Conservation (phyloP, 2,888 invertebrate genomes). For the Ormia ochracea region DNA sequence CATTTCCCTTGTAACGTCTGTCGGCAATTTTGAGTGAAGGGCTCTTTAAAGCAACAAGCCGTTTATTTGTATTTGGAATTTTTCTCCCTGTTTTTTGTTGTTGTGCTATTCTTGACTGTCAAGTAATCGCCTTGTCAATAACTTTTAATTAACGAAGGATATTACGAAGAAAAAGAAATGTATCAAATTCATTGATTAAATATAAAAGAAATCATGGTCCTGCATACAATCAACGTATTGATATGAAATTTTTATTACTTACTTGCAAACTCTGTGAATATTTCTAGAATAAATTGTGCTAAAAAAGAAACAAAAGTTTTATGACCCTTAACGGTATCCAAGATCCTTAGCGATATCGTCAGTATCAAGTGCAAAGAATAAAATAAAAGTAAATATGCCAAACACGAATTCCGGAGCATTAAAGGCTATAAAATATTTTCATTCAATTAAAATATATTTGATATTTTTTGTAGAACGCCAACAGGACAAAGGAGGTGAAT, state of each 20-base stretch:
- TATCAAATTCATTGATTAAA: neutral
- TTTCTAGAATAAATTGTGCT: neutral
- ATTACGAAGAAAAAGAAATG: neutral
- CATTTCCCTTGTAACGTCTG: too few relatives aligned
- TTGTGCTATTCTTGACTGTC: neutral
- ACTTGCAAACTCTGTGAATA: neutral
- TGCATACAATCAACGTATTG: neutral
- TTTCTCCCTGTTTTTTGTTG: too few relatives aligned
- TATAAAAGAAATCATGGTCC: neutral
- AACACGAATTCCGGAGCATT: neutral
- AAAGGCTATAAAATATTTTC: neutral
- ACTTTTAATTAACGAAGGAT: neutral
- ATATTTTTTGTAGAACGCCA: too few relatives aligned
- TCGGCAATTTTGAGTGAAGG: too few relatives aligned
- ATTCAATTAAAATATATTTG: slow-evolving; percentile 8
- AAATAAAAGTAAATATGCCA: neutral
- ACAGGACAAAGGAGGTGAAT: too few relatives aligned
- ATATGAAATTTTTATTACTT: neutral
- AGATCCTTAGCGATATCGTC: neutral
- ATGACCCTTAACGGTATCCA: neutral
- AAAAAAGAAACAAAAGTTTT: neutral
- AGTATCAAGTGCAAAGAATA: neutral
- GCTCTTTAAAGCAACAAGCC: too few relatives aligned
- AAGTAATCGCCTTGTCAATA: neutral
- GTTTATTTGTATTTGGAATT: too few relatives aligned